phyloP scores from a whole-genome alignment of 2,888 invertebrate genomes.

The Idaea dimidiata region DNA sequence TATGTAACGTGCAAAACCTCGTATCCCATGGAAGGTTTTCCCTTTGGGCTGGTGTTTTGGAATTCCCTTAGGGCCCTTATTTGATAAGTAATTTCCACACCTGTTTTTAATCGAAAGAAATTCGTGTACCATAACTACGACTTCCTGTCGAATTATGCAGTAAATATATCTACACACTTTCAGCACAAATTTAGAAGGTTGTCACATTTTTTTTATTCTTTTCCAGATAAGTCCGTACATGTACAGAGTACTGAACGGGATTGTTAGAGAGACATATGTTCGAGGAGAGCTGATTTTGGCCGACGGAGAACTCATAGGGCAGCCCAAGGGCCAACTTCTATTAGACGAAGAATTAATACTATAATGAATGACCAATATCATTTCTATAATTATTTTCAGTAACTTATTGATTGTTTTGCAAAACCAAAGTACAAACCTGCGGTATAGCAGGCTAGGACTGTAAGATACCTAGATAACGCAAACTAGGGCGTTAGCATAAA shows the following conservation, averaged over 20 bases:
- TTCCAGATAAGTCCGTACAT: slow-evolving; percentile 84
- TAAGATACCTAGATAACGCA: too few relatives aligned
- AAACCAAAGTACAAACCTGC: background rate
- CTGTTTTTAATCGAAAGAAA: too few relatives aligned
- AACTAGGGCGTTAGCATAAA: background rate
- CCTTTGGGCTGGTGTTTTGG: too few relatives aligned
- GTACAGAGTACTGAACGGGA: slow-evolving; percentile 78
- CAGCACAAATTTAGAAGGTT: background rate
- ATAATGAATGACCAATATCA: background rate
- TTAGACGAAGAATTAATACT: slow-evolving; percentile 37
- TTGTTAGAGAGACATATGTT: slow-evolving; percentile 82
- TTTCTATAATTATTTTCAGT: too few relatives aligned
- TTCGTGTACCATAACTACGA: too few relatives aligned
- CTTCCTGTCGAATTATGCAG: too few relatives aligned
- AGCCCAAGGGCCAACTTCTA: slow-evolving; percentile 65
- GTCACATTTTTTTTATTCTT: slow-evolving; percentile 5
- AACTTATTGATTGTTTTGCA: background rate
- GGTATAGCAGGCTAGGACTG: too few relatives aligned
- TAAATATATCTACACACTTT: too few relatives aligned
- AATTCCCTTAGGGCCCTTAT: too few relatives aligned
- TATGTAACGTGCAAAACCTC: too few relatives aligned
- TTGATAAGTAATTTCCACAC: too few relatives aligned
- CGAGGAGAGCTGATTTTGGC: slow-evolving; percentile 82
- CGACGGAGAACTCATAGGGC: slow-evolving; percentile 52
- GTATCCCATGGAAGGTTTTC: too few relatives aligned